Base-by-base conservation (phyloP, 2,888 invertebrate genomes). In the Ectobius pallidus region DNA sequence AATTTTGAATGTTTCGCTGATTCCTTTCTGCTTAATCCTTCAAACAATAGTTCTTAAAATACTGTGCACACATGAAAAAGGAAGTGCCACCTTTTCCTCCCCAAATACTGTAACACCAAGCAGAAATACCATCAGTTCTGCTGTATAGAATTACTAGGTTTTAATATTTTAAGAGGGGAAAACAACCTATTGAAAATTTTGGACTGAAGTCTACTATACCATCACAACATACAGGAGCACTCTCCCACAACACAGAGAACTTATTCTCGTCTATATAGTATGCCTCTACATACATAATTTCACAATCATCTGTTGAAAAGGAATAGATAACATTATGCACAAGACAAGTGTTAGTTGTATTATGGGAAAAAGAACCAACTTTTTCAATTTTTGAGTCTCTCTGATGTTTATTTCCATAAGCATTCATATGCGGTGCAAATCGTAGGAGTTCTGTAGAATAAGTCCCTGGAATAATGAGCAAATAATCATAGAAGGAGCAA, bases 191-290 rank as follows among this genome's bases (percentile, higher is more conserved):
- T 11, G 69, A 62, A 27, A 63, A 58, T 22, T 73, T 70, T 6
- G 67, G 42, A 27, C 65, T 71, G 25, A 73, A 75, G 27, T 65
- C 61, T 20, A 67, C 14, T 20, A 65, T 22, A 49, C 52, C 67
- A 32, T 67, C 25, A 18, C 18, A 58, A 25, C 22, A 30, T 16
- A 44, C 14, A 22, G 61, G 18, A 18, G 14, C 49, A 27, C 72
- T 44, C 20, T 62, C n/a, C 75, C 75, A 75, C 3, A 73, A 27
- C 30, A 73, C 55, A 16, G 32, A 65, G 32, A 75, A 75, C 27
- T 22, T 25, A n/a, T 61, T 49, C 3, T 46, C 22, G 11, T 18
- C 32, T 2, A 73, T 70, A 16, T 58, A 49, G 63, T 72, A 75
- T n/a, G 42, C 25, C 70, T 75, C 75, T 25, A 75, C 58, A 49